phyloP scores from a whole-genome alignment of 2,797 vertebrate species.

The Hypotaenidia okinawae region DNA sequence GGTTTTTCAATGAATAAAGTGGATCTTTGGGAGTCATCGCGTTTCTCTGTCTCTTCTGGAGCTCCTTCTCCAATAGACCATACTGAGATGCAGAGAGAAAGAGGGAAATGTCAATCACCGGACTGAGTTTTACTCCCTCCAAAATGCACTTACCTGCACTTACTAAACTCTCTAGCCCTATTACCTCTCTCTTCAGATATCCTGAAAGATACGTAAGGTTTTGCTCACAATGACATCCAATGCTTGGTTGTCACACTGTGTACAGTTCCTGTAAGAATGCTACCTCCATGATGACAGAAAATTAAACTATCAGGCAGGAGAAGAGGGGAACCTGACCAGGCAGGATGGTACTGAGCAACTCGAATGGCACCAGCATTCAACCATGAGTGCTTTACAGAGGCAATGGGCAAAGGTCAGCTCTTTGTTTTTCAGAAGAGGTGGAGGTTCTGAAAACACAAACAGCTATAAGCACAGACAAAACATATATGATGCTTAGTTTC shows the following conservation, averaged over 20 bases:
- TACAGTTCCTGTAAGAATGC: not conserved
- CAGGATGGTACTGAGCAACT: not conserved
- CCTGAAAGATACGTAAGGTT: constrained; percentile 18
- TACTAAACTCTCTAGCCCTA: constrained; percentile 6
- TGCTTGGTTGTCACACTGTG: constrained; percentile 20
- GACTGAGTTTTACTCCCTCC: not conserved
- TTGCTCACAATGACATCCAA: constrained; percentile 32
- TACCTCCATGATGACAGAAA: constrained; percentile 33
- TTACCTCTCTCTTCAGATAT: constrained; percentile 40
- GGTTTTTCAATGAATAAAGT: constrained; percentile 89
- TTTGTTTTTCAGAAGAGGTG: constrained; percentile 58
- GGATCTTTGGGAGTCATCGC: constrained; percentile 83
- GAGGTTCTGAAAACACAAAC: constrained; percentile 59
- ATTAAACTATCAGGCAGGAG: not conserved
- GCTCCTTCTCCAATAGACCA: constrained; percentile 90
- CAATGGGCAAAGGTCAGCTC: not conserved
- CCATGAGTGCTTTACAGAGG: constrained; percentile 46
- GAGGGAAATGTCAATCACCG: not conserved
- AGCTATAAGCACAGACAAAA: constrained; percentile 12
- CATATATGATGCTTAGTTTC: not conserved
- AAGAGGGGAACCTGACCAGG: not conserved
- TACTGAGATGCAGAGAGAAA: constrained; percentile 78
- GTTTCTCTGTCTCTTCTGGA: constrained; percentile 89
- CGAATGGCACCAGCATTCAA: constrained; percentile 51
- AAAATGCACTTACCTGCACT: constrained; percentile 71